Conservation (phyloP, 2,113 vertebrate species). For the Chascanopsetta lugubris region DNA sequence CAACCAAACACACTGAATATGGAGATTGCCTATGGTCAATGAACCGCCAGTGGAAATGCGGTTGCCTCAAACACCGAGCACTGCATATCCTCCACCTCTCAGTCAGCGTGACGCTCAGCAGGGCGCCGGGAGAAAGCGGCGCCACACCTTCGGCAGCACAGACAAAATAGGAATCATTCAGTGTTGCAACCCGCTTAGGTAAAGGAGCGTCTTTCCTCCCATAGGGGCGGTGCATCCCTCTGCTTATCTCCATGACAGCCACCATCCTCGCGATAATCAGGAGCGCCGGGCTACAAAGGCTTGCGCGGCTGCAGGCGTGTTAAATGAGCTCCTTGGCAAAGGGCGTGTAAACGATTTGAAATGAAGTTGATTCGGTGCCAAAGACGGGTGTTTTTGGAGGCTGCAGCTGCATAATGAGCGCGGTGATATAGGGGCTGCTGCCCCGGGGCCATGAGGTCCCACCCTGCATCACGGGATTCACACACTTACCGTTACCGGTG, state of each 20-base stretch:
- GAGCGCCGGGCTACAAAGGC: background rate
- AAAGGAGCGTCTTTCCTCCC: background rate
- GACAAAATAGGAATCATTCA: background rate
- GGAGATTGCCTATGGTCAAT: no score
- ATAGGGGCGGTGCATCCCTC: background rate
- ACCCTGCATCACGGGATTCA: slow-evolving; percentile 27
- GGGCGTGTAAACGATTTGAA: slow-evolving; percentile 25
- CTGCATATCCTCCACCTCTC: background rate
- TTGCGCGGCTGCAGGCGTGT: slow-evolving; percentile 7
- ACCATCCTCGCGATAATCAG: background rate
- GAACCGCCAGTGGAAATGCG: no score
- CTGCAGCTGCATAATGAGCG: slow-evolving; percentile 22
- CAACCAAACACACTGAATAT: no score
- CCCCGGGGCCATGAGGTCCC: background rate
- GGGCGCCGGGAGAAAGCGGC: background rate
- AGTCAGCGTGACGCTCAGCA: background rate
- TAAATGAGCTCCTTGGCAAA: slow-evolving; percentile 36
- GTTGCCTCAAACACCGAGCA: no score
- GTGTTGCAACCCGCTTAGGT: no score
- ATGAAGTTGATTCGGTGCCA: slow-evolving; percentile 34
- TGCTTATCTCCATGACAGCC: background rate
- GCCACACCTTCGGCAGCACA: background rate
- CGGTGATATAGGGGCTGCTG: slow-evolving; percentile 34
- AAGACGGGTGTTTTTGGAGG: slow-evolving; percentile 37
- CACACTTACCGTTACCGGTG: background rate